Percentiles rank a stretch among this genome's conserved stretches.
Evolutionary conservation across 2,888 invertebrate species (phyloP).

Genomic region (Calephelis perditalis): DNA sequence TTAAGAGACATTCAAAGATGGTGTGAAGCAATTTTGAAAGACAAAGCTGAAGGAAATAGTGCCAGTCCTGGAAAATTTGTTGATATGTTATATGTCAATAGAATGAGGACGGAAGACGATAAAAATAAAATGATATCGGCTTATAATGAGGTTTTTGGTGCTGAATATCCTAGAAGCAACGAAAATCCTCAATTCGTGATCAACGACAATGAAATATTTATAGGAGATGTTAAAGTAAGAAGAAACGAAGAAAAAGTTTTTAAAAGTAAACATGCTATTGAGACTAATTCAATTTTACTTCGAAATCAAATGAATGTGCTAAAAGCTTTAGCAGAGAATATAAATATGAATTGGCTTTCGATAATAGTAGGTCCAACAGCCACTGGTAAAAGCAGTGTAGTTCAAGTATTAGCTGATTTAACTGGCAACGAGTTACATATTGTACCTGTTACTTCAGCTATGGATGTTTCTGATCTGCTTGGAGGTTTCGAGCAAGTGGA

Average conservation of each 20-base stretch:
- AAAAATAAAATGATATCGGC: slow-evolving; percentile 81
- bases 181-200: slow-evolving; percentile 78
- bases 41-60: slow-evolving; percentile 40
- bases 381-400: slow-evolving; percentile 88
- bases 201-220: slow-evolving; percentile 74
- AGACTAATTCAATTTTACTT: slow-evolving; percentile 64
- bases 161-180: slow-evolving; percentile 67
- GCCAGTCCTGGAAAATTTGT: slow-evolving; percentile 80
- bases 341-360: slow-evolving; percentile 94
- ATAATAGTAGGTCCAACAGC: slow-evolving; percentile 90
- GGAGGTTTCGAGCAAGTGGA: slow-evolving; percentile 98
- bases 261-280: slow-evolving; percentile 49
- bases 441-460: slow-evolving; percentile 91
- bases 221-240: slow-evolving; percentile 81
- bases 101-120: slow-evolving; percentile 90
- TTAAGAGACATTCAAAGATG: slow-evolving; percentile 95
- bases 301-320: slow-evolving; percentile 81
- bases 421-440: slow-evolving; percentile 85
- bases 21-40: slow-evolving; percentile 85
- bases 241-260: slow-evolving; percentile 59
- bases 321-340: slow-evolving; percentile 90
- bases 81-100: slow-evolving; percentile 89
- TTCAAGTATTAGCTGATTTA: slow-evolving; percentile 86
- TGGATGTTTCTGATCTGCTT: slow-evolving; percentile 95
- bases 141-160: slow-evolving; percentile 70